Evolutionary conservation across 2,113 vertebrate species (phyloP).

Genomic region (Phasianus colchicus): DNA sequence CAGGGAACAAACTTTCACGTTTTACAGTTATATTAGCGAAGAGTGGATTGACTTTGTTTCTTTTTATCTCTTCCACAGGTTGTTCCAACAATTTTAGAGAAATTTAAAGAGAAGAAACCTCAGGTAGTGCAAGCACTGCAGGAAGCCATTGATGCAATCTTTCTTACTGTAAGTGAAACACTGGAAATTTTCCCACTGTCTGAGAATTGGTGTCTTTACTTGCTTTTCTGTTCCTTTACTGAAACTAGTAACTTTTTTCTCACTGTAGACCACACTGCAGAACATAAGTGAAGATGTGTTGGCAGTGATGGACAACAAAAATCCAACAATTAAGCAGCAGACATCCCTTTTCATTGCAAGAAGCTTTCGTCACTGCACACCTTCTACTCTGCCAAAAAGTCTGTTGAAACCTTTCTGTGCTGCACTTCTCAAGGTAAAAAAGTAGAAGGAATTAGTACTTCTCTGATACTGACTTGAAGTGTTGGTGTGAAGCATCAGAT

Average conservation of each 20-base stretch:
- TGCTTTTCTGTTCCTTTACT: not conserved
- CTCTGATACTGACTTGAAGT: not conserved
- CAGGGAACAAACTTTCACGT: not conserved
- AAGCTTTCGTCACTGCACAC: constrained; percentile 93
- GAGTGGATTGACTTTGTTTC: not conserved
- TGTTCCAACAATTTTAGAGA: constrained; percentile 95
- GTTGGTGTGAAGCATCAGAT: not conserved
- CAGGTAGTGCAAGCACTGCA: constrained; percentile 96
- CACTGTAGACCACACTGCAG: constrained; percentile 90
- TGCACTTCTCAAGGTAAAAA: constrained; percentile 92
- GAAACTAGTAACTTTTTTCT: not conserved
- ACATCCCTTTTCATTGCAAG: constrained; percentile 95
- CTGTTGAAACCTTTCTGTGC: constrained; percentile 94
- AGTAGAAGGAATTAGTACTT: not conserved
- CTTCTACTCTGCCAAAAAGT: constrained; percentile 90
- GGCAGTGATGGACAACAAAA: constrained; percentile 98
- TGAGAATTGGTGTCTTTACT: not conserved
- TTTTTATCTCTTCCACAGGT: constrained; percentile 77
- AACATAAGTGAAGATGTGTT: constrained; percentile 94
- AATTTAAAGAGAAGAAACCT: constrained; percentile 98
- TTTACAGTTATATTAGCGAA: not conserved
- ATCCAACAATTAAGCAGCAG: constrained; percentile 98
- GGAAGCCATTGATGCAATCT: constrained; percentile 96
- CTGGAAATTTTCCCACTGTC: not conserved
- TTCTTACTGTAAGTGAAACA: constrained; percentile 90